Conservation (phyloP, 2,797 vertebrate species). For the Chelonia mydas region DNA sequence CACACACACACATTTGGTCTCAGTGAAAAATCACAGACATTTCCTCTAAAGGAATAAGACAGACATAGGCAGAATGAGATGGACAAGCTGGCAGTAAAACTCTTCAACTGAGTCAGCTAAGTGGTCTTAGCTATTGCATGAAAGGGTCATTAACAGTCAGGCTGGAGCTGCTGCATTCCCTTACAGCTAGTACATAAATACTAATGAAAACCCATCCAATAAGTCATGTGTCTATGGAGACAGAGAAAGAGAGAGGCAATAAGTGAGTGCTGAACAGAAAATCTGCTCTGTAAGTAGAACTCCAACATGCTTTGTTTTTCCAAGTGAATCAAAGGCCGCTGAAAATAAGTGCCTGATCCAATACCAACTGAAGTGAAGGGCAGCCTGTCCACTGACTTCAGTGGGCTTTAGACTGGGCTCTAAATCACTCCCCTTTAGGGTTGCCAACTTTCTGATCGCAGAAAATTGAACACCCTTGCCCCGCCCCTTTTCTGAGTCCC, state of each 20-base stretch:
- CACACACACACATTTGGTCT: neutral
- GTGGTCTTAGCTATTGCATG: constrained; percentile 32
- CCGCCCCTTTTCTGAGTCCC: too few species aligned
- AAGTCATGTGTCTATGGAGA: neutral
- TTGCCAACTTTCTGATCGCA: too few species aligned
- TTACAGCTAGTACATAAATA: constrained; percentile 60
- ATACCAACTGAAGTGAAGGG: neutral
- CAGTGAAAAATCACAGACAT: rapidly evolving
- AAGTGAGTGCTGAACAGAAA: neutral
- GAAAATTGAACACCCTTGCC: too few species aligned
- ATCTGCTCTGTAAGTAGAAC: rapidly evolving
- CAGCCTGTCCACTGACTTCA: neutral
- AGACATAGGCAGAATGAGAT: neutral
- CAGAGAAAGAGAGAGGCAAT: neutral
- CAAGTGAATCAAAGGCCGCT: rapidly evolving
- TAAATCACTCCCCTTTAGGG: neutral
- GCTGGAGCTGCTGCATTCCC: constrained; percentile 25
- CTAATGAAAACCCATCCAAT: constrained; percentile 6
- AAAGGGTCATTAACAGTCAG: constrained; percentile 58
- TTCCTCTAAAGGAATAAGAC: neutral
- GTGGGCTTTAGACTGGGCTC: neutral
- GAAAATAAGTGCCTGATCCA: neutral
- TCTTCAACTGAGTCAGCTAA: constrained; percentile 5
- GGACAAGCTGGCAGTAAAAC: constrained; percentile 56
- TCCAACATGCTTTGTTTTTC: neutral